Base-by-base conservation (phyloP, 2,797 vertebrate genomes). In the Notamacropus eugenii region DNA sequence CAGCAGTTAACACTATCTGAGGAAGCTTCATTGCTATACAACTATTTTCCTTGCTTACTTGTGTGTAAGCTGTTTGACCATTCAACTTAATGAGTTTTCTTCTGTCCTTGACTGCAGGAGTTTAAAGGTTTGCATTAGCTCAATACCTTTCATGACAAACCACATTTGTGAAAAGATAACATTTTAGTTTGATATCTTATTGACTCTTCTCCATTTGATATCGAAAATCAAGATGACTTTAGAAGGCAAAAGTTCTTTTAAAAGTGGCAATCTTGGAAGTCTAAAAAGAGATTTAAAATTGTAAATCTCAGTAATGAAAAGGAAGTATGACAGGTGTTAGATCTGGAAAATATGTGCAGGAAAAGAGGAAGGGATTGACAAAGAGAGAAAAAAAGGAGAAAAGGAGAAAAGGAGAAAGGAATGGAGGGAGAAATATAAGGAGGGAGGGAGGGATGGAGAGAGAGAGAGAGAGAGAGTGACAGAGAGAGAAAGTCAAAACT, bases 171-270 rank as follows among this genome's bases (percentile, higher is more conserved):
- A 92, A 90, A 82, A 55, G 50, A 87, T 67, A 55, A 93, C 87
- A 90, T 96, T 97, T 97, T 97, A 96, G 27, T 87, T 96, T 91
- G 52, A 93, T 91, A 40, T 92, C 90, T 96, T 96, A 97, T 90
- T 97, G 90, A 91, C 22, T 91, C 40, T 29, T 95, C 13, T 54
- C 31, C 57, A 95, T 96, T 92, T 90, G 29, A 95, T 95, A 87
- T 90, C 92, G 95, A 92, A 93, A 96, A 90, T 13, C 67, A 74
- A 96, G 52, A 62, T 92, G 92, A 96, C 55, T 94, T 67, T 52
- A 93, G 22, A 87, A 97, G 12, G 40, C 34, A 16, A 93, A 97
- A 96, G 6, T 46, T 74, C 62, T 62, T 4, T 40, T 8, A 22
- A 74, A 58, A 28, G 96, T 54, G 91, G 12, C 92, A 97, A 52